Conservation (phyloP, 2,888 invertebrate species). For the Diaprepes abbreviatus region DNA sequence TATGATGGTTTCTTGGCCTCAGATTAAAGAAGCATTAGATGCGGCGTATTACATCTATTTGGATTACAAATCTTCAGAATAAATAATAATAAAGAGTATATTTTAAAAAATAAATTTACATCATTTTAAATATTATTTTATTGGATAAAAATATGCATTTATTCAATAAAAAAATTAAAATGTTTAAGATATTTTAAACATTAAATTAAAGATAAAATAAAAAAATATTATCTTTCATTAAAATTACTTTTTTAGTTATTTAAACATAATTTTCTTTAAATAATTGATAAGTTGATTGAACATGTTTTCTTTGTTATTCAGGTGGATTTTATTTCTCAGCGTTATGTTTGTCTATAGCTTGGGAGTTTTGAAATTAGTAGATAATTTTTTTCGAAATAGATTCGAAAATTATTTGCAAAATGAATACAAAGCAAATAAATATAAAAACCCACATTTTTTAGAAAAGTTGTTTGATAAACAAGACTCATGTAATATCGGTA, state of each 20-base stretch:
- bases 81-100: neutral
- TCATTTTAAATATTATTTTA: no score
- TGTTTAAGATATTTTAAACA: no score
- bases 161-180: no score
- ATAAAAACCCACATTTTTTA: conserved; percentile 48
- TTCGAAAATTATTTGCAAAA: conserved; percentile 75
- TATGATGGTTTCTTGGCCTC: conserved; percentile 81
- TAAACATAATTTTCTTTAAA: no score
- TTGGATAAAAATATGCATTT: no score
- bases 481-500: neutral
- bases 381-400: conserved; percentile 80
- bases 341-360: conserved; percentile 81
- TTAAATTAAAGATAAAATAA: no score
- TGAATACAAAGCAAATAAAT: conserved; percentile 61
- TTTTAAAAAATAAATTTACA: neutral
- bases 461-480: conserved; percentile 1
- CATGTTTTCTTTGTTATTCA: conserved; percentile 77
- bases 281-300: no score
- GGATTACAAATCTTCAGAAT: conserved; percentile 15
- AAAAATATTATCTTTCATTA: no score
- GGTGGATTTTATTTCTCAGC: conserved; percentile 75
- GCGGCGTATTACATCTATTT: conserved; percentile 60
- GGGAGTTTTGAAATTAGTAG: conserved; percentile 80
- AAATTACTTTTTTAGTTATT: no score
- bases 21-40: conserved; percentile 73